phyloP scores from a whole-genome alignment of 2,113 vertebrate species.

The Nothoprocta perdicaria region DNA sequence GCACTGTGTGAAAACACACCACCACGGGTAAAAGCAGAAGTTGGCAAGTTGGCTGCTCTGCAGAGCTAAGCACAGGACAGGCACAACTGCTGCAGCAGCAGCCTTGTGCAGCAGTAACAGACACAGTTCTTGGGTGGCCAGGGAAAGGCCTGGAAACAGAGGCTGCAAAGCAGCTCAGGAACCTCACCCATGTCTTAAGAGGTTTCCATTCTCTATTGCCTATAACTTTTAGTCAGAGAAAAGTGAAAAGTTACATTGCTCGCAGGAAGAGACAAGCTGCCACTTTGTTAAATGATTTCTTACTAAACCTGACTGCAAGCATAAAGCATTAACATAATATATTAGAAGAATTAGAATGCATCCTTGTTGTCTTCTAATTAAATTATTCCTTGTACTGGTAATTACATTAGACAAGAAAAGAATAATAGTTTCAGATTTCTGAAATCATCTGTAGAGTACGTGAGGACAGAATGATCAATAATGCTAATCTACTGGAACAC shows the following conservation, averaged over 20 bases:
- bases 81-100: not conserved
- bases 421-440: constrained; percentile 73
- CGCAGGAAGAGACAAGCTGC: constrained; percentile 41
- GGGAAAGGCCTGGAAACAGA: not conserved
- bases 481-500: constrained; percentile 76
- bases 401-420: constrained; percentile 74
- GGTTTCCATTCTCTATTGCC: not conserved
- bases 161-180: not conserved
- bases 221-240: not conserved
- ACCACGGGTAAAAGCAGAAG: not conserved
- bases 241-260: constrained; percentile 24
- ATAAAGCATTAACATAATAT: constrained; percentile 70
- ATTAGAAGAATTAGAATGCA: constrained; percentile 77
- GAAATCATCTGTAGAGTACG: constrained; percentile 74
- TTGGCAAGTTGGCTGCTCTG: not conserved
- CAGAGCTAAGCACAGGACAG: not conserved
- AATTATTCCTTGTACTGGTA: constrained; percentile 74
- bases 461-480: constrained; percentile 75
- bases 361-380: constrained; percentile 79
- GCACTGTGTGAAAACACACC: not conserved
- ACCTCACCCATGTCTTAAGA: not conserved
- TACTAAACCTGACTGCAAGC: constrained; percentile 48
- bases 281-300: constrained; percentile 61
- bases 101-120: not conserved
- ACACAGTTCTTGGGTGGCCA: not conserved